phyloP scores from a whole-genome alignment of 1,140 invertebrate genomes.

The Drosophila funebris region DNA sequence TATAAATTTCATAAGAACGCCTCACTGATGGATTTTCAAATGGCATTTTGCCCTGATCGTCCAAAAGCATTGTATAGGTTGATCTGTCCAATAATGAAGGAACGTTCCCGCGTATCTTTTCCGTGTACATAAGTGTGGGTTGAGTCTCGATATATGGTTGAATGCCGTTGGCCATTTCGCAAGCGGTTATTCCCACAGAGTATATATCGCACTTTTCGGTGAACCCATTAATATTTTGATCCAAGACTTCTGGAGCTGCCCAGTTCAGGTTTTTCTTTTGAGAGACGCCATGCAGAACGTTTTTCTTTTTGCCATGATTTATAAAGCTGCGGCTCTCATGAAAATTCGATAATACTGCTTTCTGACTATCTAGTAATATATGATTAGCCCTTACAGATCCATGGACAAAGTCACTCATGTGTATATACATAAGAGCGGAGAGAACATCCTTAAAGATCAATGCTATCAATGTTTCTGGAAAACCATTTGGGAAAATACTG shows the following conservation, averaged over 20 bases:
- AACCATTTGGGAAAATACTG: constrained; percentile 88
- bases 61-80: constrained; percentile 85
- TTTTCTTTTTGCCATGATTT: constrained; percentile 88
- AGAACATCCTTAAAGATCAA: constrained; percentile 92
- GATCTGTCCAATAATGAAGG: constrained; percentile 91
- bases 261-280: constrained; percentile 91
- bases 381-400: constrained; percentile 94
- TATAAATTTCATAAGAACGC: constrained; percentile 83
- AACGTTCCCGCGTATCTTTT: constrained; percentile 92
- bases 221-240: constrained; percentile 95
- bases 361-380: constrained; percentile 86
- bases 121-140: constrained; percentile 94
- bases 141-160: constrained; percentile 93
- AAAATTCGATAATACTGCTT: constrained; percentile 88
- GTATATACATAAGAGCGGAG: constrained; percentile 91
- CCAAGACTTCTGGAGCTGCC: constrained; percentile 95
- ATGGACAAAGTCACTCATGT: constrained; percentile 93
- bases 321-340: constrained; percentile 90
- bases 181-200: constrained; percentile 93
- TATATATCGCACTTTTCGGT: constrained; percentile 96
- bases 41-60: constrained; percentile 56
- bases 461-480: constrained; percentile 92
- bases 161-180: constrained; percentile 95
- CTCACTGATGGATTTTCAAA: constrained; percentile 28
- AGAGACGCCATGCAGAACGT: constrained; percentile 90